phyloP scores from a whole-genome alignment of 2,888 invertebrate species.

The Erpobdella octoculata region DNA sequence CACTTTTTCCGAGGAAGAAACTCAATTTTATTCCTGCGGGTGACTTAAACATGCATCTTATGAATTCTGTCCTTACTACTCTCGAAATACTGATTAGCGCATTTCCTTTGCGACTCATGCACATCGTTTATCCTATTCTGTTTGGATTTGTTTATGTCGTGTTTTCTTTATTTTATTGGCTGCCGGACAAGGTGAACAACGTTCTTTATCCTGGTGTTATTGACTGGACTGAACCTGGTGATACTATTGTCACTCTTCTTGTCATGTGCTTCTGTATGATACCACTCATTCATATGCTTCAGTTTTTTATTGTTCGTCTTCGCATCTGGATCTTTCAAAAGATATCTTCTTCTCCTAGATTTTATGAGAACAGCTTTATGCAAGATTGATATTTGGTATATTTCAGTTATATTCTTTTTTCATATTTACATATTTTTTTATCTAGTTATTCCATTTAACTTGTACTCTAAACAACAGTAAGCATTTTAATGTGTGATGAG shows the following conservation, averaged over 20 bases:
- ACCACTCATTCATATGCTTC: not conserved
- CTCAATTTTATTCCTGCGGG: conserved; percentile 16
- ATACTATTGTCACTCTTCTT: not conserved
- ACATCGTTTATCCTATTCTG: not conserved
- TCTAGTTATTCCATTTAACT: too few species aligned
- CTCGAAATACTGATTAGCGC: not conserved
- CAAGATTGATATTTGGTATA: too few species aligned
- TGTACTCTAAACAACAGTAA: too few species aligned
- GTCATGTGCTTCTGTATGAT: not conserved
- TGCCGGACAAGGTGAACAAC: not conserved
- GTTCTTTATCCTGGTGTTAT: conserved; percentile 5
- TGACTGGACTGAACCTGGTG: conserved; percentile 13
- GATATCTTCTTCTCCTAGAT: too few species aligned
- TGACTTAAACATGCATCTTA: conserved; percentile 14
- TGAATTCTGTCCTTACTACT: conserved; percentile 15
- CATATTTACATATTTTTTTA: too few species aligned
- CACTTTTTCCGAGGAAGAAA: conserved; percentile 16
- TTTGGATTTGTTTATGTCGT: not conserved
- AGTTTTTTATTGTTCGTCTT: too few species aligned
- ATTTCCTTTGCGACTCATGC: not conserved
- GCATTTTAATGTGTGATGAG: too few species aligned
- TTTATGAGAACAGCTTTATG: too few species aligned
- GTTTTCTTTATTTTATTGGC: conserved; percentile 16
- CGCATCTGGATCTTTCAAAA: too few species aligned
- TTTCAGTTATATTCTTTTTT: too few species aligned